These are phyloP conservation scores for Lithobates sylvaticus DNA, from an alignment of 2,797 vertebrate genomes.

Conservation along the genomic window DNA sequence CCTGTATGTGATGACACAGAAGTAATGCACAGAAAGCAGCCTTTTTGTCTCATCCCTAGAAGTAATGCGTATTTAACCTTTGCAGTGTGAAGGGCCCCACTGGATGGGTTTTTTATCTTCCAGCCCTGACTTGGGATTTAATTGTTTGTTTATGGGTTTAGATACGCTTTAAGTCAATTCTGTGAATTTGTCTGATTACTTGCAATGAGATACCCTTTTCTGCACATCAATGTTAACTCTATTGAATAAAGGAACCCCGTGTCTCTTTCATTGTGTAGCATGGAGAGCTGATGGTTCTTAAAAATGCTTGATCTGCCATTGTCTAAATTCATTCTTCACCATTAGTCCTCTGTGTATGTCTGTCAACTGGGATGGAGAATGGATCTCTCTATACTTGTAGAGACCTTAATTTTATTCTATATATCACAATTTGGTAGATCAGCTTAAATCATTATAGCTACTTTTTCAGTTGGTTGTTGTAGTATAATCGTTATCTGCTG, in stretches of 20 bases:
- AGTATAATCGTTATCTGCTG: neutral
- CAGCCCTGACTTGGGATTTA: no score
- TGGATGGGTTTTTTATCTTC: no score
- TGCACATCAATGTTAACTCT: neutral
- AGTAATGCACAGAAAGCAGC: no score
- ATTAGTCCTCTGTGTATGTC: conserved; percentile 9
- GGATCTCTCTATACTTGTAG: neutral
- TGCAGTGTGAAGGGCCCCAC: no score
- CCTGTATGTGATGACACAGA: no score
- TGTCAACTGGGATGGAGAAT: neutral
- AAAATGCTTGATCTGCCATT: conserved; percentile 14
- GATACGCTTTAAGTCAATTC: neutral
- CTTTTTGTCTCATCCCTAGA: no score
- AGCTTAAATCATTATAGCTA: neutral
- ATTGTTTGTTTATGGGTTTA: neutral
- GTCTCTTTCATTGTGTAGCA: conserved; percentile 7
- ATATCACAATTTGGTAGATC: neutral
- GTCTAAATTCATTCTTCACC: neutral
- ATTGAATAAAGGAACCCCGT: neutral
- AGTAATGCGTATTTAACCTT: no score
- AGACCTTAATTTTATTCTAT: neutral
- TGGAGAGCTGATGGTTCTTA: neutral
- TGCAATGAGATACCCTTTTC: neutral
- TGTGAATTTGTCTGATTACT: neutral
- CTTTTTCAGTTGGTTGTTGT: neutral